phyloP scores from a whole-genome alignment of 2,113 vertebrate genomes.

The Haemorhous mexicanus region DNA sequence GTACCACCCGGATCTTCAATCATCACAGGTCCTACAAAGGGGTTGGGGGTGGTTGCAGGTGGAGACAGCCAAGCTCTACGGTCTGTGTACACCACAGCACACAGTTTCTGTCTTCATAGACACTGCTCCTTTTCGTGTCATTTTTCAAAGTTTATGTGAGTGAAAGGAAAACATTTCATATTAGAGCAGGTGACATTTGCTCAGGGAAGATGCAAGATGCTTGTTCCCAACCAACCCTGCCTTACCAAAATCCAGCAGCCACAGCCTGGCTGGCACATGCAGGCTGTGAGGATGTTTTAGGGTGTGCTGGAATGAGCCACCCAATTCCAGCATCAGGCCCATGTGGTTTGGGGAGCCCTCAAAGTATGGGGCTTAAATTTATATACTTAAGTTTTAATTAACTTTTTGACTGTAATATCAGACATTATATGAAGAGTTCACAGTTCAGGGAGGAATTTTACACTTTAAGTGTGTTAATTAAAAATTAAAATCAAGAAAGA shows the following conservation, averaged over 20 bases:
- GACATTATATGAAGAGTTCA: neutral
- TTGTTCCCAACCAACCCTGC: neutral
- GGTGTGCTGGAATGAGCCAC: neutral
- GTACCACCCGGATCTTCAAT: neutral
- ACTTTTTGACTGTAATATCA: neutral
- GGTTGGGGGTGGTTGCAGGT: neutral
- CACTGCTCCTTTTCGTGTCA: neutral
- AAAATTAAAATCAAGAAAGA: neutral
- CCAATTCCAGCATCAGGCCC: neutral
- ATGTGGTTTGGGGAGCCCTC: neutral
- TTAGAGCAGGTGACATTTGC: neutral
- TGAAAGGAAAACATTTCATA: neutral
- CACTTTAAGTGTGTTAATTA: neutral
- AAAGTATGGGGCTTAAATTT: neutral
- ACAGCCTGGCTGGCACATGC: rapidly evolving
- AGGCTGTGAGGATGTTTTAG: neutral
- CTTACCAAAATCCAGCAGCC: neutral
- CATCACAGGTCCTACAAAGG: rapidly evolving
- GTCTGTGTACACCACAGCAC: neutral
- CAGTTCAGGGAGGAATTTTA: neutral
- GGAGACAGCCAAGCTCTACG: rapidly evolving
- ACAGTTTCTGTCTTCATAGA: neutral
- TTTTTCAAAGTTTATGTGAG: neutral
- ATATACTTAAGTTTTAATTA: neutral
- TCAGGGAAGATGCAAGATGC: neutral